Evolutionary conservation across 1,140 invertebrate species (phyloP).

Genomic region (Radopholus similis): DNA sequence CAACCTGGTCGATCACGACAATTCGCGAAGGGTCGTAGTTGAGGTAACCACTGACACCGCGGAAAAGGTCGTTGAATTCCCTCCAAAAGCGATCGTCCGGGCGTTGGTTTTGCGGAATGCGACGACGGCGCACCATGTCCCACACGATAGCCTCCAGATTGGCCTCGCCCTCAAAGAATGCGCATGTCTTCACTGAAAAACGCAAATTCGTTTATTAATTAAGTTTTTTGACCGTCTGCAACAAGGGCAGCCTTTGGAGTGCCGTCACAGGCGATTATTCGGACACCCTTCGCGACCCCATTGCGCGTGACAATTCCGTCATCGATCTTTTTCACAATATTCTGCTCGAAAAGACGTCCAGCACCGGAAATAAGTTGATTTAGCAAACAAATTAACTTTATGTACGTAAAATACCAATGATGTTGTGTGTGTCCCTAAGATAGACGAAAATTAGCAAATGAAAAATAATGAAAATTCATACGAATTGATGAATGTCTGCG

Average conservation of each 20-base stretch:
- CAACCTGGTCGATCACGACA: slow-evolving; percentile 17
- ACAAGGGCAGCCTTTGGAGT: slow-evolving; percentile 21
- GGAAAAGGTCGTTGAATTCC: slow-evolving; percentile 1
- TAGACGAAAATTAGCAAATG: neutral
- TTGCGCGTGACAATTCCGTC: slow-evolving; percentile 16
- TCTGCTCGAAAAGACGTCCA: slow-evolving; percentile 14
- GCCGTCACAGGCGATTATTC: slow-evolving; percentile 20
- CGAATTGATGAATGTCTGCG: slow-evolving; percentile 21
- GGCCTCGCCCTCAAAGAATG: slow-evolving; percentile 9
- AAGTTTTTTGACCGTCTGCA: slow-evolving; percentile 12
- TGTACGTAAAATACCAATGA: no score
- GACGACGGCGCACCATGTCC: slow-evolving; percentile 1
- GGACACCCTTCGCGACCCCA: slow-evolving; percentile 25
- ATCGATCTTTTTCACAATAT: neutral
- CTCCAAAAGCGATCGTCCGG: slow-evolving; percentile 7
- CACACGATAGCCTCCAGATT: slow-evolving; percentile 15
- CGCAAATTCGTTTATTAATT: neutral
- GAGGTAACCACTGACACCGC: slow-evolving; percentile 21
- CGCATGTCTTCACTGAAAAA: slow-evolving; percentile 26
- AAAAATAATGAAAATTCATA: slow-evolving; percentile 11
- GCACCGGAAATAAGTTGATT: no score
- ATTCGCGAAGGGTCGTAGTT: slow-evolving; percentile 23
- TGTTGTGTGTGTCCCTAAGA: slow-evolving; percentile 19
- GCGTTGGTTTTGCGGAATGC: neutral
- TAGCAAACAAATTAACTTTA: no score